These are phyloP conservation scores for Masnerella sp. DNA, from an alignment of 2,888 invertebrate genomes.

Conservation along the genomic window DNA sequence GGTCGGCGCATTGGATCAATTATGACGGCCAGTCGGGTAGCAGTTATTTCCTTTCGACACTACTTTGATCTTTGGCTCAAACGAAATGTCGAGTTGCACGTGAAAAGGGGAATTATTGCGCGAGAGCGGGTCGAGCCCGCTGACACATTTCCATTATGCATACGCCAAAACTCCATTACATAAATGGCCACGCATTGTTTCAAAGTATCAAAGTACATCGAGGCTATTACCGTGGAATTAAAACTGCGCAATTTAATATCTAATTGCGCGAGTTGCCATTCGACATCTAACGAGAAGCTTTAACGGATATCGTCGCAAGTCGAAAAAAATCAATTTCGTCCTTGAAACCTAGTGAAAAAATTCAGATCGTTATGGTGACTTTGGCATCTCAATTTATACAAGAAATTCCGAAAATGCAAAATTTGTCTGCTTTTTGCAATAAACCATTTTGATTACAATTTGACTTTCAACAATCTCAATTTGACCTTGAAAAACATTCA, in stretches of 20 bases:
- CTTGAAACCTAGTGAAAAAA: no score
- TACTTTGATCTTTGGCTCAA: slow-evolving; percentile 48
- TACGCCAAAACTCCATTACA: slow-evolving; percentile 35
- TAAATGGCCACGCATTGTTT: slow-evolving; percentile 18
- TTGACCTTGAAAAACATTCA: no score
- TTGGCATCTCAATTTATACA: no score
- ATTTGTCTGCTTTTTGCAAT: no score
- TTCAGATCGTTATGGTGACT: no score
- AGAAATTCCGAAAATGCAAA: no score
- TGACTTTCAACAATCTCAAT: no score
- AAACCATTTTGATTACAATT: no score
- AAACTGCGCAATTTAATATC: slow-evolving; percentile 8
- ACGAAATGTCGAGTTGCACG: slow-evolving; percentile 31
- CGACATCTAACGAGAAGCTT: no score
- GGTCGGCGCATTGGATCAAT: slow-evolving; percentile 27
- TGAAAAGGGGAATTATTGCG: slow-evolving; percentile 48
- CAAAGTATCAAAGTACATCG: slow-evolving; percentile 29
- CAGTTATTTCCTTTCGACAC: slow-evolving; percentile 41
- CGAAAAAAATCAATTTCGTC: no score
- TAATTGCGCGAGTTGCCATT: slow-evolving; percentile 1
- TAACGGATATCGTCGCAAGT: no score
- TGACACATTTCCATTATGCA: slow-evolving; percentile 37
- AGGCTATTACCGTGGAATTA: slow-evolving; percentile 24
- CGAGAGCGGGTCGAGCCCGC: slow-evolving; percentile 19
- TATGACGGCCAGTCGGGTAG: slow-evolving; percentile 37